Evolutionary conservation across 2,113 vertebrate species (phyloP).

Genomic region (Ceyx cyanopectus): DNA sequence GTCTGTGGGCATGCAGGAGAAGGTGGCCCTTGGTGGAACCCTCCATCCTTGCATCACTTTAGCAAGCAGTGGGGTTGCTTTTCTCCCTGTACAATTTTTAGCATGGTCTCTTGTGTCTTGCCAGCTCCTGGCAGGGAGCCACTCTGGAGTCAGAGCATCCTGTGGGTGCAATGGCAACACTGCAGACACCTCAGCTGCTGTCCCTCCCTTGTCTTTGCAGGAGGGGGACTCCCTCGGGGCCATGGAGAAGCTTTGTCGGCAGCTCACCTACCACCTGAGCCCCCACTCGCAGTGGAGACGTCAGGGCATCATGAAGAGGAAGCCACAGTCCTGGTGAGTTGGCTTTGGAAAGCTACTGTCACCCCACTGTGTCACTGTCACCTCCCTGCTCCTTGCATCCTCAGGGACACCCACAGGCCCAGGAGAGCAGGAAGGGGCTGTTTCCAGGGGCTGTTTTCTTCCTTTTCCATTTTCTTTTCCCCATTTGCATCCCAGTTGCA

Average conservation of each 20-base stretch:
- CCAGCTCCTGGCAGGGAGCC: not conserved
- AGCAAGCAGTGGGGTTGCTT: not conserved
- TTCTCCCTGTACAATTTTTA: not conserved
- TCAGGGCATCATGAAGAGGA: conserved; percentile 92
- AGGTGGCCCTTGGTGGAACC: not conserved
- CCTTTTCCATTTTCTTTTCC: not conserved
- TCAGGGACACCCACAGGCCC: not conserved
- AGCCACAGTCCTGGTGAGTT: conserved; percentile 95
- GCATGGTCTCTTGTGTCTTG: fast-evolving
- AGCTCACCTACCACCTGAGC: conserved; percentile 98
- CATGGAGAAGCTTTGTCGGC: conserved; percentile 97
- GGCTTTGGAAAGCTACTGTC: not conserved
- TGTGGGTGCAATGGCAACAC: fast-evolving
- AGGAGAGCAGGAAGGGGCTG: fast-evolving
- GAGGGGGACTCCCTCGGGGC: conserved; percentile 90
- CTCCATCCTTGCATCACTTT: not conserved
- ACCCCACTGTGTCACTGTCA: not conserved
- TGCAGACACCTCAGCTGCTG: not conserved
- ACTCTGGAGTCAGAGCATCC: fast-evolving
- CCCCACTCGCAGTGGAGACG: conserved; percentile 95
- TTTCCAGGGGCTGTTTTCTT: fast-evolving
- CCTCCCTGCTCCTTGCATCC: fast-evolving
- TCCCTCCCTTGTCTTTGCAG: conserved; percentile 63
- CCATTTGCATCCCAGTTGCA: not conserved
- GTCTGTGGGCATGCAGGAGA: fast-evolving